A percentile compares a stretch with the other conserved stretches of the same genome.
Evolutionary conservation across 2,888 invertebrate genomes (phyloP).

Genomic region (Parapristionchus giblindavisi): DNA sequence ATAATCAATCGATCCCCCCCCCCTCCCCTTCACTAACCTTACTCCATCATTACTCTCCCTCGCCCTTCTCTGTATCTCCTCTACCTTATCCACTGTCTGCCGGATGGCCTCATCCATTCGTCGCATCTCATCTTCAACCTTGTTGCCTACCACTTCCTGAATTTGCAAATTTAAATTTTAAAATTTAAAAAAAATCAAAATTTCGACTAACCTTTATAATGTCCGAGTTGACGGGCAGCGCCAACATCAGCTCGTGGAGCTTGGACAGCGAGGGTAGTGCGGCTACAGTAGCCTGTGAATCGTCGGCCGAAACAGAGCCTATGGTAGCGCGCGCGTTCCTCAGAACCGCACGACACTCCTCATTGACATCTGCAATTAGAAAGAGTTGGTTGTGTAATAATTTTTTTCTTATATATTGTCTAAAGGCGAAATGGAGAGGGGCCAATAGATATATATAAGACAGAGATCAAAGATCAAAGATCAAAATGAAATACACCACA

Average conservation of each 20-base stretch:
- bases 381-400: too few relatives aligned
- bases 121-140: slow-evolving; percentile 87
- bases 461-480: too few relatives aligned
- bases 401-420: too few relatives aligned
- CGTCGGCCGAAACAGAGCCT: slow-evolving; percentile 1
- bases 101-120: slow-evolving; percentile 89
- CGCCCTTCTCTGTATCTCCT: slow-evolving; percentile 63
- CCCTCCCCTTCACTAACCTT: slow-evolving; percentile 41
- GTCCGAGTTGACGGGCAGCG: slow-evolving; percentile 57
- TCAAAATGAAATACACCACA: slow-evolving; percentile 7
- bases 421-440: too few relatives aligned
- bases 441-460: too few relatives aligned
- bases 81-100: slow-evolving; percentile 73
- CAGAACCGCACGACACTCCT: slow-evolving; percentile 57
- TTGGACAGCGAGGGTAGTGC: slow-evolving; percentile 39
- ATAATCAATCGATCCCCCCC: too few relatives aligned
- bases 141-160: slow-evolving; percentile 77
- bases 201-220: slow-evolving; percentile 47
- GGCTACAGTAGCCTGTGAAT: neutral
- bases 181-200: neutral
- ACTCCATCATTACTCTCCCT: slow-evolving; percentile 57
- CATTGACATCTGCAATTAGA: slow-evolving; percentile 53
- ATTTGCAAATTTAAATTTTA: neutral
- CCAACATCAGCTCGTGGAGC: slow-evolving; percentile 51
- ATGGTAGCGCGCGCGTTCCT: too few relatives aligned